A percentile compares a stretch with the other conserved stretches of the same genome.
These are phyloP conservation scores for Catocala fraxini DNA, from an alignment of 2,888 invertebrate genomes.

Conservation along the genomic window DNA sequence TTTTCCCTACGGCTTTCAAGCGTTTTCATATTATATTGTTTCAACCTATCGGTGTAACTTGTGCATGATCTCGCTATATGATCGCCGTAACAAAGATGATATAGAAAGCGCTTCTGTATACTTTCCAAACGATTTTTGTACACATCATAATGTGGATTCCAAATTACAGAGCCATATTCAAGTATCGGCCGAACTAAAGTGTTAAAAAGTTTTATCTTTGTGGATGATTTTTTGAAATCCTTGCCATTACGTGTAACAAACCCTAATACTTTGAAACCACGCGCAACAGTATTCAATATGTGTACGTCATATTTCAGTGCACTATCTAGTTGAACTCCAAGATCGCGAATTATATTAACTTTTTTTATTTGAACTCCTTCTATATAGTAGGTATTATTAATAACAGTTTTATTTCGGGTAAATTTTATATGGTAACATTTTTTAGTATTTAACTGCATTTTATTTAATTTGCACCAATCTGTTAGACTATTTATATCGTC, in stretches of 20 bases:
- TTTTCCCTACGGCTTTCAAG: too few species aligned
- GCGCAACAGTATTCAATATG: too few species aligned
- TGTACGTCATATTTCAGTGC: too few species aligned
- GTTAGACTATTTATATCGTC: slow-evolving; percentile 11
- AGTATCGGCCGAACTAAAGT: background rate
- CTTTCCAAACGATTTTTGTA: background rate
- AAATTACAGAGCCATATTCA: background rate
- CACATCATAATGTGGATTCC: background rate
- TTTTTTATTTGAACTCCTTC: background rate
- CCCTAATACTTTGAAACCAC: too few species aligned
- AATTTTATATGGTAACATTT: slow-evolving; percentile 14
- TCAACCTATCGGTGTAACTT: background rate
- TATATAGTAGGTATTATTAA: background rate
- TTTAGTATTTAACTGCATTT: slow-evolving; percentile 6
- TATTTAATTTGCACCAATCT: slow-evolving; percentile 10
- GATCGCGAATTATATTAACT: background rate
- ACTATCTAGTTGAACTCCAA: too few species aligned
- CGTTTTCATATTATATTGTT: too few species aligned
- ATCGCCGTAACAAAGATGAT: background rate
- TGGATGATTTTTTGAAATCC: too few species aligned
- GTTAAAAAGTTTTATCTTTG: too few species aligned
- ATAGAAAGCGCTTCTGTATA: background rate
- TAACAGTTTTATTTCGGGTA: slow-evolving; percentile 5
- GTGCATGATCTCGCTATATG: background rate
- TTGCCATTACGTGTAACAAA: too few species aligned